Evolutionary conservation across 2,797 vertebrate genomes (phyloP).

Genomic region (Trematomus bernacchii): DNA sequence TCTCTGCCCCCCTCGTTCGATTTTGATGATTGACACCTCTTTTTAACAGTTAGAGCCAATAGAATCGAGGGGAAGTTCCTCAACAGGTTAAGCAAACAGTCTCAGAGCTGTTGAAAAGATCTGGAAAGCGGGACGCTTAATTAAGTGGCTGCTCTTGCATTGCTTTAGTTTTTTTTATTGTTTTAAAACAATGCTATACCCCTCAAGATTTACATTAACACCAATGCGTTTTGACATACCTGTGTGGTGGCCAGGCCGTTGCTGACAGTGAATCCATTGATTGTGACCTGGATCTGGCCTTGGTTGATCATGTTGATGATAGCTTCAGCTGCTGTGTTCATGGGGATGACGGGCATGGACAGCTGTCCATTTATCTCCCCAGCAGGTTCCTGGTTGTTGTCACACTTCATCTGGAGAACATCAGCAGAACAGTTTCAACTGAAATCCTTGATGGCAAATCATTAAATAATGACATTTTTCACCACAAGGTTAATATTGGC

Average conservation of each 20-base stretch:
- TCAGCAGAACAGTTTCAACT: slow-evolving; percentile 15
- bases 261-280: slow-evolving; percentile 98
- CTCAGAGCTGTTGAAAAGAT: slow-evolving; percentile 63
- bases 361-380: slow-evolving; percentile 91
- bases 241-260: slow-evolving; percentile 98
- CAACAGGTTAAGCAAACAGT: slow-evolving; percentile 36
- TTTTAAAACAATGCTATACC: not conserved
- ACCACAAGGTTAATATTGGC: not conserved
- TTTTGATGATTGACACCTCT: too few species aligned
- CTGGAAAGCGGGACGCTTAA: slow-evolving; percentile 57
- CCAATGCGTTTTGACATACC: slow-evolving; percentile 77
- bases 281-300: slow-evolving; percentile 98
- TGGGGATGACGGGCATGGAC: slow-evolving; percentile 98
- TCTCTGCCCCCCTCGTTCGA: too few species aligned
- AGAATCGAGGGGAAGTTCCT: too few species aligned
- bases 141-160: slow-evolving; percentile 7
- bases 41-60: too few species aligned
- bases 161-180: not conserved
- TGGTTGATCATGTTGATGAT: slow-evolving; percentile 99
- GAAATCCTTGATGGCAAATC: not conserved
- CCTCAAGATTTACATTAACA: not conserved
- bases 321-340: slow-evolving; percentile 99
- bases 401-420: slow-evolving; percentile 92
- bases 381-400: slow-evolving; percentile 89
- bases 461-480: not conserved